Evolutionary conservation across 2,888 invertebrate genomes (phyloP).

Genomic region (Andrena bucephala): DNA sequence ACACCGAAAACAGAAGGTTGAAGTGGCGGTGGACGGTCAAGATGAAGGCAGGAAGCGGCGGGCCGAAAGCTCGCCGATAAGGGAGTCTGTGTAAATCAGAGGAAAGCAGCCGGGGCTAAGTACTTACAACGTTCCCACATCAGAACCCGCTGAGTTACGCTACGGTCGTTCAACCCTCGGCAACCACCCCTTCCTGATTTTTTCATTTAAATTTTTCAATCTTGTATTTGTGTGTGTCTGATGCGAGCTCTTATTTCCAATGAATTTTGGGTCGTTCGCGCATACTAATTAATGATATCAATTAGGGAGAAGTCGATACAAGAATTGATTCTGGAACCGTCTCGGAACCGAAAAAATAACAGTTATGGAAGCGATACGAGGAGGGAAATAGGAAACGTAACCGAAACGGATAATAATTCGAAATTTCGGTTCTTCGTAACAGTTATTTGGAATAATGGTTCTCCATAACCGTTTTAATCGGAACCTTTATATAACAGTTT

Average conservation of each 20-base stretch:
- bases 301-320: no score
- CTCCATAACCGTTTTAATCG: no score
- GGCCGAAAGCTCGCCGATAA: slow-evolving; percentile 43
- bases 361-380: no score
- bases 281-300: no score
- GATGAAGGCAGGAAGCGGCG: slow-evolving; percentile 59
- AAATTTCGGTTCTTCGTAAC: no score
- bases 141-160: slow-evolving; percentile 79
- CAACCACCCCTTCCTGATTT: neutral
- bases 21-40: slow-evolving; percentile 41
- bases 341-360: no score
- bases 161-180: slow-evolving; percentile 68
- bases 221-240: neutral
- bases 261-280: neutral
- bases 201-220: slow-evolving; percentile 52
- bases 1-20: slow-evolving; percentile 26
- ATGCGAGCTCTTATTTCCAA: neutral
- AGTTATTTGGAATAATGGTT: no score
- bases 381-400: no score
- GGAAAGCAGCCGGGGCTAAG: slow-evolving; percentile 74
- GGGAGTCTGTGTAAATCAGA: slow-evolving; percentile 72
- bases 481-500: no score
- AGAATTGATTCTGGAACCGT: no score
- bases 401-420: no score
- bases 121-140: slow-evolving; percentile 80